Conservation (phyloP, 2,797 vertebrate genomes). For the Syncerus caffer region DNA sequence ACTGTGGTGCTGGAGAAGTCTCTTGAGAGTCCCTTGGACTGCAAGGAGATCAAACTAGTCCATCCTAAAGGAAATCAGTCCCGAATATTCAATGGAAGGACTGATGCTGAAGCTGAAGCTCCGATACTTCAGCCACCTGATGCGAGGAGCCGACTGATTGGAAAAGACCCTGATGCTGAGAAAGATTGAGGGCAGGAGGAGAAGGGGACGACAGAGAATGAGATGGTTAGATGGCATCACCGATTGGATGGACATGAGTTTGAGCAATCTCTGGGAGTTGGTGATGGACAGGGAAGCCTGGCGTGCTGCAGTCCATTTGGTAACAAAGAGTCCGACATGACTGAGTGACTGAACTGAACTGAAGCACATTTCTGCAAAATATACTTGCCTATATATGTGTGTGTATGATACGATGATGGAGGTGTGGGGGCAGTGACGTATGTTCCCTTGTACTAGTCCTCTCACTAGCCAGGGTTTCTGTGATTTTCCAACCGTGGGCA, state of each 20-base stretch:
- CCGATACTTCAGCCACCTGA: not conserved
- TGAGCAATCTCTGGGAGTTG: not conserved
- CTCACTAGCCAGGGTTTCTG: not conserved
- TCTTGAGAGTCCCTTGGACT: not conserved
- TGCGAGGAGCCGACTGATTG: not conserved
- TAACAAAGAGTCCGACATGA: not conserved
- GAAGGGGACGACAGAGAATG: not conserved
- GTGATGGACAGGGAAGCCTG: not conserved
- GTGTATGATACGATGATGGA: not conserved
- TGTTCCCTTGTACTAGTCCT: not conserved
- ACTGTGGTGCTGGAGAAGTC: not conserved
- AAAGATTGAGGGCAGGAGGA: not conserved
- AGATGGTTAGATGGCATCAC: not conserved
- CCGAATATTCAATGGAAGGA: not conserved
- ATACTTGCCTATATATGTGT: not conserved
- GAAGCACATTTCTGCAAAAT: not conserved
- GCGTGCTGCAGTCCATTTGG: not conserved
- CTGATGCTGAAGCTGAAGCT: not conserved
- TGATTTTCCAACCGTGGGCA: not conserved
- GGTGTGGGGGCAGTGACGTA: accelerated
- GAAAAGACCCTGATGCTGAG: not conserved
- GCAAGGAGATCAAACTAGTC: not conserved
- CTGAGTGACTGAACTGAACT: not conserved
- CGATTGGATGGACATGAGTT: not conserved
- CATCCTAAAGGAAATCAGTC: not conserved